A percentile compares a stretch with the other conserved stretches of the same genome.
Conservation (phyloP, 2,113 vertebrate species). For the Oplegnathus fasciatus region DNA sequence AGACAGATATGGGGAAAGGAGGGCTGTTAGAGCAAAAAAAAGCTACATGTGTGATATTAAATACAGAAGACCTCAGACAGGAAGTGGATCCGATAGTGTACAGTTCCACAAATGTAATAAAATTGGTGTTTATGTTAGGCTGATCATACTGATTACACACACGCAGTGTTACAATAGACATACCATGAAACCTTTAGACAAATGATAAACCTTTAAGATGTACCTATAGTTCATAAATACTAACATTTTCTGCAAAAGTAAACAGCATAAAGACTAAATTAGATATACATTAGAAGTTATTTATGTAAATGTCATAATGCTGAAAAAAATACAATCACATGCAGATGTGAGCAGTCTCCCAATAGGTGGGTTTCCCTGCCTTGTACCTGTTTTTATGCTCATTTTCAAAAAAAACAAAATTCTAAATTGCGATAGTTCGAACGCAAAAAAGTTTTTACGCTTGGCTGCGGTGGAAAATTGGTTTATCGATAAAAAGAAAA, state of each 20-base stretch:
- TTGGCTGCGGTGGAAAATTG: too few relatives aligned
- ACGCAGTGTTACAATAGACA: too few relatives aligned
- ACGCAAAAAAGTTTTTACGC: too few relatives aligned
- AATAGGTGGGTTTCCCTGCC: too few relatives aligned
- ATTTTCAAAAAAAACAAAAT: too few relatives aligned
- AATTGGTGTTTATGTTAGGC: slow-evolving; percentile 9
- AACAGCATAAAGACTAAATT: background rate
- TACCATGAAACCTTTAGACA: background rate
- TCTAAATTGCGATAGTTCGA: too few relatives aligned
- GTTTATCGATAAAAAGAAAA: too few relatives aligned
- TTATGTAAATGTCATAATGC: background rate
- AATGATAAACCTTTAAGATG: background rate
- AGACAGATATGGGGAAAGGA: background rate
- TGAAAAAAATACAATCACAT: background rate
- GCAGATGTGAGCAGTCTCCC: too few relatives aligned
- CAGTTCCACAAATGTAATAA: slow-evolving; percentile 25
- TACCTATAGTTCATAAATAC: background rate
- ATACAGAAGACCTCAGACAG: slow-evolving; percentile 12
- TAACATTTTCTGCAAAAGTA: background rate
- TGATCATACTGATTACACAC: slow-evolving; percentile 25
- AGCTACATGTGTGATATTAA: slow-evolving; percentile 19
- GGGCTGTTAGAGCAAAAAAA: slow-evolving; percentile 36
- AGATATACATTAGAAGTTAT: background rate
- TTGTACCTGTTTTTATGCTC: too few relatives aligned
- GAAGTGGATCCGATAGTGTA: slow-evolving; percentile 9